Evolutionary conservation across 2,888 invertebrate genomes (phyloP).

Genomic region (Cataglyphis altisquamis): DNA sequence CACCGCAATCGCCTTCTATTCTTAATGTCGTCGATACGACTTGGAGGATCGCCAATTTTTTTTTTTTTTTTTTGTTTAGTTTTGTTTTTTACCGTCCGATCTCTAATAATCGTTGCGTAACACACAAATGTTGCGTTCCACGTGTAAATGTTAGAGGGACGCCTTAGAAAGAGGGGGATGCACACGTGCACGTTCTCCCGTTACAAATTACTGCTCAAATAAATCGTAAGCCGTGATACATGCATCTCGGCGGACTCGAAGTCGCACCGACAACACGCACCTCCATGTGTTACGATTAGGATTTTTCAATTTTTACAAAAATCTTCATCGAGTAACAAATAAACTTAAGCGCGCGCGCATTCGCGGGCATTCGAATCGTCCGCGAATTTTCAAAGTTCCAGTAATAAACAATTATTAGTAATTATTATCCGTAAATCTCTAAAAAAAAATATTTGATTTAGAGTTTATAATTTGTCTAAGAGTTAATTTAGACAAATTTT

Average conservation of each 20-base stretch:
- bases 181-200: constrained; percentile 7
- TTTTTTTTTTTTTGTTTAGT: not conserved
- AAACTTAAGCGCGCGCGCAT: constrained; percentile 61
- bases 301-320: constrained; percentile 81
- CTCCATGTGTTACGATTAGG: constrained; percentile 80
- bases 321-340: constrained; percentile 55
- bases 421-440: not conserved
- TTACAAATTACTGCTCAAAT: constrained; percentile 76
- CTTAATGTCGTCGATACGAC: constrained; percentile 39
- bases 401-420: not conserved
- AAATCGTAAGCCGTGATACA: constrained; percentile 63
- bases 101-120: constrained; percentile 43
- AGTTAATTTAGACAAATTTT: not conserved
- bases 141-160: constrained; percentile 5
- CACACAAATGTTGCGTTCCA: constrained; percentile 24
- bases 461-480: not conserved
- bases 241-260: constrained; percentile 16
- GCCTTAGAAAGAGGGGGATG: not conserved
- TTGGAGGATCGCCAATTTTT: constrained; percentile 24
- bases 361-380: constrained; percentile 25
- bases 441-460: not conserved
- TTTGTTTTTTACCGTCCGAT: constrained; percentile 10
- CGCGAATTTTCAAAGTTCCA: not conserved
- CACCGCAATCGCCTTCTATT: constrained; percentile 38
- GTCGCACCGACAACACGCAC: constrained; percentile 52